Conservation (phyloP, 92 coral and sea anemone genomes). For the Ricordea florida region DNA sequence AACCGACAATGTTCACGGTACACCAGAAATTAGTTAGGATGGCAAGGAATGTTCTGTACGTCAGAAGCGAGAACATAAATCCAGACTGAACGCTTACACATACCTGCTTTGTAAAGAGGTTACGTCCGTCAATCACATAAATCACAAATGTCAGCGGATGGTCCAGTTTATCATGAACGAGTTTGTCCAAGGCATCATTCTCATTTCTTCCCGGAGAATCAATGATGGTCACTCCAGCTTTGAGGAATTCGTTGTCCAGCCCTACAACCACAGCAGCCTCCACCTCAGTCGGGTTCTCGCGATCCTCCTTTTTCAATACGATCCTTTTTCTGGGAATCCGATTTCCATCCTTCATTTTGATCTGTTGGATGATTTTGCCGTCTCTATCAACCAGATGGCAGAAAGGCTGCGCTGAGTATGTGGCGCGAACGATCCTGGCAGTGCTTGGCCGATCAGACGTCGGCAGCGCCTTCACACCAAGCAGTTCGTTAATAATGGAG, state of each 20-base stretch:
- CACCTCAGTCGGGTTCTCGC: slow-evolving; percentile 51
- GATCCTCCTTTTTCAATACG: slow-evolving; percentile 55
- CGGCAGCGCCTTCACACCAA: slow-evolving; percentile 53
- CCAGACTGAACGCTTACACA: not conserved
- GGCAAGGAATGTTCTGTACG: not conserved
- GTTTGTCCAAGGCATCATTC: slow-evolving; percentile 59
- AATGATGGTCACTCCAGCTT: slow-evolving; percentile 66
- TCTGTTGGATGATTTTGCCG: slow-evolving; percentile 18
- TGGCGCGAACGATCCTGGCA: slow-evolving; percentile 67
- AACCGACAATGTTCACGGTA: no score
- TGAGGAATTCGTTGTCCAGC: slow-evolving; percentile 49
- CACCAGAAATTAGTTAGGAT: no score
- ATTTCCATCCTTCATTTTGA: slow-evolving; percentile 11
- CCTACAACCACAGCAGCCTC: slow-evolving; percentile 61
- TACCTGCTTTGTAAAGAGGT: slow-evolving; percentile 63
- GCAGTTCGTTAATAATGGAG: slow-evolving; percentile 69
- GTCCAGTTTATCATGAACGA: slow-evolving; percentile 59
- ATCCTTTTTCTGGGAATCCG: slow-evolving; percentile 61
- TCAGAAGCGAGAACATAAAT: not conserved
- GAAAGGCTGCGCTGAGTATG: slow-evolving; percentile 54
- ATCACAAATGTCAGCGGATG: slow-evolving; percentile 62
- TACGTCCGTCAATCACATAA: slow-evolving; percentile 71
- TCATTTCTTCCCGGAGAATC: slow-evolving; percentile 76
- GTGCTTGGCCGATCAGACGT: slow-evolving; percentile 78
- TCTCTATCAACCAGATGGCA: slow-evolving; percentile 21